A percentile compares a stretch with the other conserved stretches of the same genome.
phyloP scores from a whole-genome alignment of 2,113 vertebrate species.

The Paracanthobrama guichenoti region DNA sequence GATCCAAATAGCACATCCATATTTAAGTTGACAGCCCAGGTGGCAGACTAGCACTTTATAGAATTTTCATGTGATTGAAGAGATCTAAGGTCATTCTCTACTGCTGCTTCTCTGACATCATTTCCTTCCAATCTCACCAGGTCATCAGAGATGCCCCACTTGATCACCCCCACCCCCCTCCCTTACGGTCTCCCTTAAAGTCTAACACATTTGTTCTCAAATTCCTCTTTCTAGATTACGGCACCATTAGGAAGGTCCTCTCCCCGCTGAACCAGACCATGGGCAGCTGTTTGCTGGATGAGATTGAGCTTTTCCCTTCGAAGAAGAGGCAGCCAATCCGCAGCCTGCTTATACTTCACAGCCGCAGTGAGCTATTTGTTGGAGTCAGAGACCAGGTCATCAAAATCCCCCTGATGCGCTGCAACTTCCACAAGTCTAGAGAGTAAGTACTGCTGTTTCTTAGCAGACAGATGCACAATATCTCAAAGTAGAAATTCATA shows the following conservation, averaged over 20 bases:
- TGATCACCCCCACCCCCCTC: slow-evolving; percentile 47
- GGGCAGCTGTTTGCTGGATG: slow-evolving; percentile 91
- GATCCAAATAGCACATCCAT: slow-evolving; percentile 40
- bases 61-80: slow-evolving; percentile 16
- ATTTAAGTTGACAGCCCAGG: slow-evolving; percentile 69
- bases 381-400: slow-evolving; percentile 90
- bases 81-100: slow-evolving; percentile 29
- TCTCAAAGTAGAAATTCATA: background rate
- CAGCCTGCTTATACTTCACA: slow-evolving; percentile 92
- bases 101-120: slow-evolving; percentile 20
- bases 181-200: background rate
- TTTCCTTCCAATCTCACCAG: slow-evolving; percentile 20
- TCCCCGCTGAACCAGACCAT: slow-evolving; percentile 85
- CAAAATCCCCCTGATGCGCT: slow-evolving; percentile 93
- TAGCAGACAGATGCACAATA: too few species aligned
- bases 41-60: slow-evolving; percentile 25
- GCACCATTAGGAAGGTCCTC: slow-evolving; percentile 94
- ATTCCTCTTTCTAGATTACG: slow-evolving; percentile 80
- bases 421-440: slow-evolving; percentile 86
- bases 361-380: slow-evolving; percentile 90
- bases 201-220: slow-evolving; percentile 37
- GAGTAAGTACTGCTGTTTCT: slow-evolving; percentile 77
- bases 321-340: slow-evolving; percentile 83
- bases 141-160: slow-evolving; percentile 11
- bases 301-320: slow-evolving; percentile 87